Evolutionary conservation across 23 tunicate genomes (phyloP).

Genomic region (Pegea sp.): DNA sequence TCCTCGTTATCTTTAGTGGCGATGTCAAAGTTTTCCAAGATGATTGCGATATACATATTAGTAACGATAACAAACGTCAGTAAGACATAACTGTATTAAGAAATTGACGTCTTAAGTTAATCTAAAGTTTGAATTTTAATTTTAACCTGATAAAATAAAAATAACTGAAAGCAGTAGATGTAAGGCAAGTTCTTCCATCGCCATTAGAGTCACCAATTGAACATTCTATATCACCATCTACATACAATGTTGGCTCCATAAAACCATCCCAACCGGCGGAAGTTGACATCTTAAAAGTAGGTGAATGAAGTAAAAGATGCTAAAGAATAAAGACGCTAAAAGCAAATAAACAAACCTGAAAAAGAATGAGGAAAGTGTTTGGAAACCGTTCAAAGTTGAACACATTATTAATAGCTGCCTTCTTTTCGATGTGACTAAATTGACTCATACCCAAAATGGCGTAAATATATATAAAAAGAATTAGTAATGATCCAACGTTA

Average conservation of each 20-base stretch:
- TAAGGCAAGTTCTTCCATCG: conserved; percentile 22
- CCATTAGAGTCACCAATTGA: not conserved
- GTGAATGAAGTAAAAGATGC: not conserved
- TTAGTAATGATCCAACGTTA: conserved; percentile 50
- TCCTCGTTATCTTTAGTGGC: conserved; percentile 66
- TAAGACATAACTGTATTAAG: conserved; percentile 35
- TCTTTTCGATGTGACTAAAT: conserved; percentile 35
- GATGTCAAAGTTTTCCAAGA: conserved; percentile 59
- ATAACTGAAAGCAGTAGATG: conserved; percentile 42
- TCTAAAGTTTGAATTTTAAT: too few species aligned
- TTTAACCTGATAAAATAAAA: conserved; percentile 71
- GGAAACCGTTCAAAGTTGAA: conserved; percentile 74
- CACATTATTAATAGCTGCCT: conserved; percentile 45
- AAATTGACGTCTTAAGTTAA: too few species aligned
- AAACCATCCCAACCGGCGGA: conserved; percentile 98
- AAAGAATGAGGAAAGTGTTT: conserved; percentile 48
- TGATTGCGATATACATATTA: conserved; percentile 82
- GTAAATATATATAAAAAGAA: conserved; percentile 59
- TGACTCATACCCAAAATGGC: conserved; percentile 85
- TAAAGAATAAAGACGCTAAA: conserved; percentile 1
- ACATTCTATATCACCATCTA: conserved; percentile 26
- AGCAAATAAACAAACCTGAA: conserved; percentile 28
- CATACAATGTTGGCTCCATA: conserved; percentile 76
- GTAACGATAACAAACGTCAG: conserved; percentile 77
- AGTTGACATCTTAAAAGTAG: conserved; percentile 42